These are phyloP conservation scores for Leptoteleia sp. DNA, from an alignment of 1,140 invertebrate genomes.

Conservation along the genomic window DNA sequence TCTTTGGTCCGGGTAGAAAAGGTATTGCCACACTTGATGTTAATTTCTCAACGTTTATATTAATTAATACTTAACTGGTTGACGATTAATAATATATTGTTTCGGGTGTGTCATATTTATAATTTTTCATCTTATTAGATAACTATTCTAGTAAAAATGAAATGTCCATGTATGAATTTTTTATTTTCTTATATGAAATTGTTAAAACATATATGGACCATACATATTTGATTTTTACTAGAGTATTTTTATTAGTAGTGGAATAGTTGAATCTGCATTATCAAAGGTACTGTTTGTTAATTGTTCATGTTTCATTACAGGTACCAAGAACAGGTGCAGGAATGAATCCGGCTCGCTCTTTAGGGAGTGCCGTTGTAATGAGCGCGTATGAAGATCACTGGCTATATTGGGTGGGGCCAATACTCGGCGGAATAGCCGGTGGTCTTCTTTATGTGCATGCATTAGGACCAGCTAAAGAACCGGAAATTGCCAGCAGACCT, in stretches of 20 bases:
- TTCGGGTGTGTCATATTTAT: too few relatives aligned
- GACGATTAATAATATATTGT: too few relatives aligned
- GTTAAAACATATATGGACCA: too few relatives aligned
- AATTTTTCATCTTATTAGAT: too few relatives aligned
- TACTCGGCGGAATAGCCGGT: conserved; percentile 89
- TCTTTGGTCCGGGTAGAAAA: conserved; percentile 1
- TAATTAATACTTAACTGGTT: too few relatives aligned
- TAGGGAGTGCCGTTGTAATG: conserved; percentile 91
- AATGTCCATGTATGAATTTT: too few relatives aligned
- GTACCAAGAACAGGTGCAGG: conserved; percentile 90
- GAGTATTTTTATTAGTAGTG: too few relatives aligned
- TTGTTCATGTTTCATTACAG: conserved; percentile 73
- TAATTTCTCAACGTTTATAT: background rate
- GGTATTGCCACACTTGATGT: conserved; percentile 1
- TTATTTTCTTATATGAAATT: too few relatives aligned
- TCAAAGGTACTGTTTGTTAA: conserved; percentile 21
- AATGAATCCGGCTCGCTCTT: conserved; percentile 94
- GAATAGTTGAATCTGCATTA: too few relatives aligned
- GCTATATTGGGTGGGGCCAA: conserved; percentile 95
- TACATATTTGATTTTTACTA: too few relatives aligned
- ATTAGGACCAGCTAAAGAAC: conserved; percentile 83
- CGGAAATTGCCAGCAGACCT: conserved; percentile 78
- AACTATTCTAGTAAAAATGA: too few relatives aligned
- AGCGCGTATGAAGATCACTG: conserved; percentile 89
- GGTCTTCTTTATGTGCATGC: conserved; percentile 88